Evolutionary conservation across 2,888 invertebrate genomes (phyloP), one percentile per base, ranked within the genome.

Genomic region (Bugulina stolonifera): DNA sequence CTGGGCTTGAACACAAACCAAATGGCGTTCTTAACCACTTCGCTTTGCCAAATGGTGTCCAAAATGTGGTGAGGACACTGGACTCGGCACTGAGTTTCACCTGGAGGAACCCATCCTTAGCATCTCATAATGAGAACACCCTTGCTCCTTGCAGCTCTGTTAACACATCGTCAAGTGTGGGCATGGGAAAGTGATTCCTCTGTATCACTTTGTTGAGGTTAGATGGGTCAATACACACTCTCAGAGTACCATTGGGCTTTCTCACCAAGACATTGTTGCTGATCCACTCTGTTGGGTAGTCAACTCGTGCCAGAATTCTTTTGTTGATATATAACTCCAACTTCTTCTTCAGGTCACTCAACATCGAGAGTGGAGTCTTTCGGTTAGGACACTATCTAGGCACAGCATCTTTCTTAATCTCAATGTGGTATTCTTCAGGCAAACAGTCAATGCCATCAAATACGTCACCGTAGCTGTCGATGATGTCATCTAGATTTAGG

Each of bases 351-450:
- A 57, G 57, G 23, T 57, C 57, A 57, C n/a, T 25, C 57, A 57
- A 25, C 23, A 57, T 57, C 5, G 57, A 57, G 25, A 57, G 57
- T n/a, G 57, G 57, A n/a, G 10, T 57, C 25, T 57, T 57, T 57
- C 57, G 18, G 25, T n/a, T n/a, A 25, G 18, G 57, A 57, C 23
- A 57, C 57, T 57, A 25, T n/a, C 23, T 14, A n/a, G 57, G 23
- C 18, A 18, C 23, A 5, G 14, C 18, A 25, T n/a, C n/a, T n/a
- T n/a, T n/a, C n/a, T n/a, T n/a, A n/a, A n/a, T n/a, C n/a, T n/a
- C n/a, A n/a, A n/a, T 25, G n/a, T n/a, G 5, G n/a, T n/a, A n/a
- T n/a, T n/a, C n/a, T n/a, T n/a, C n/a, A n/a, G n/a, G n/a, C n/a
- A n/a, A 5, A 25, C n/a, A n/a, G 5, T n/a, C 25, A 5, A 57